Conservation (phyloP, 37 sponge, comb jelly and placozoan species). For the Ephydatia muelleri region DNA sequence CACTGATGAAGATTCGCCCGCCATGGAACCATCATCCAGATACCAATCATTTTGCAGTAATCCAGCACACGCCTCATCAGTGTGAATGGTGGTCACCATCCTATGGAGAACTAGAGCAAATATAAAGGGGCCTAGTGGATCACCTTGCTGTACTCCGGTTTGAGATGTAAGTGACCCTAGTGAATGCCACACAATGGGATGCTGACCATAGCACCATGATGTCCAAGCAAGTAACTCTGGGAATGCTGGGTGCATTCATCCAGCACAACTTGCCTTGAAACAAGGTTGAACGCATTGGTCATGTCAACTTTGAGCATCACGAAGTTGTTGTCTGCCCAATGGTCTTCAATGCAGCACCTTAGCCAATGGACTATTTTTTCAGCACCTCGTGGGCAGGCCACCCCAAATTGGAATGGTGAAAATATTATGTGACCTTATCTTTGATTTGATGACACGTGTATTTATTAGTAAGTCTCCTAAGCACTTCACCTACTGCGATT, state of each 20-base stretch:
- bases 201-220: constrained; percentile 1
- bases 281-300: neutral
- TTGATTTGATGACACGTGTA: neutral
- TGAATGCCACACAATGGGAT: neutral
- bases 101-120: neutral
- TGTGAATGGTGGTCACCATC: neutral
- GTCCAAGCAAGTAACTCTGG: neutral
- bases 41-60: neutral
- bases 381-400: neutral
- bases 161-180: neutral
- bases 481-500: neutral
- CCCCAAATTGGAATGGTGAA: neutral
- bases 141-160: neutral
- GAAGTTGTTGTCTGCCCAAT: neutral
- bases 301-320: constrained; percentile 1
- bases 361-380: neutral
- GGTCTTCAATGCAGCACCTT: neutral
- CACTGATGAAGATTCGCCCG: neutral
- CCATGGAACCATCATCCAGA: neutral
- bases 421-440: neutral
- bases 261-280: neutral
- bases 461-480: neutral
- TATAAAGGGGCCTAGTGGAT: neutral
- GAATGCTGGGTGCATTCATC: neutral
- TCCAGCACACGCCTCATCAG: neutral